Base-by-base conservation (phyloP, 2,797 vertebrate species). In the Acestrorhynchus altus region DNA sequence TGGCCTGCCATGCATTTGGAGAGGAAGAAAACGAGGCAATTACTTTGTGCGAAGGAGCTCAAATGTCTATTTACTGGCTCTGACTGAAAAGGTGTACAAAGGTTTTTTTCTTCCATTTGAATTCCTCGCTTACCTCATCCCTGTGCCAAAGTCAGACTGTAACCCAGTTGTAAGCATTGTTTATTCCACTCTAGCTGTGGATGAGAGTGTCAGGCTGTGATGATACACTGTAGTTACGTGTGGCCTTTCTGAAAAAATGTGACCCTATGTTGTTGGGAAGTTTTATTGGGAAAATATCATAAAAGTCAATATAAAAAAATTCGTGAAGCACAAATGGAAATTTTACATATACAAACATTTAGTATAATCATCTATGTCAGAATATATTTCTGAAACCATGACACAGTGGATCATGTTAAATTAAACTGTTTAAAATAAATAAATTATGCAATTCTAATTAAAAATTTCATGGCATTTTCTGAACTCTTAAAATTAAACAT, bases 41-140 rank as follows among this genome's bases (percentile, higher is more conserved):
- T 90, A 88, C 82, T 84, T 81, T 60, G 86, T 89, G 91, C 87
- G 90, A 91, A 88, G 90, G 88, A 90, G 59, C 84, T 86, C 47
- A 54, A 71, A 77, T 71, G 65, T 82, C 80, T 82, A 40, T 83
- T 74, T 76, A 57, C 78, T 78, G 26, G 84, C 72, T 81, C 52
- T 4, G 12, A 81, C 83, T 81, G 69, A 79, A 83, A 77, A 57
- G 24, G 66, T 84, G 81, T 79, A 90, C 78, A 89, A 86, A 81
- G 84, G 85, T 82, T 87, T 75, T 70, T 83, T 35, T 35, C 31
- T 6, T 35, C 85, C 86, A 81, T 85, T 61, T 76, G 78, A 66
- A 77, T 80, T 79, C 81, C 84, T 88, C 83, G 28, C 79, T 84
- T 87, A 40, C 44, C 79, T 61, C 81, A 81, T 87, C 86, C 87